Conservation (phyloP, 2,888 invertebrate species). For the Agrypnus murinus region DNA sequence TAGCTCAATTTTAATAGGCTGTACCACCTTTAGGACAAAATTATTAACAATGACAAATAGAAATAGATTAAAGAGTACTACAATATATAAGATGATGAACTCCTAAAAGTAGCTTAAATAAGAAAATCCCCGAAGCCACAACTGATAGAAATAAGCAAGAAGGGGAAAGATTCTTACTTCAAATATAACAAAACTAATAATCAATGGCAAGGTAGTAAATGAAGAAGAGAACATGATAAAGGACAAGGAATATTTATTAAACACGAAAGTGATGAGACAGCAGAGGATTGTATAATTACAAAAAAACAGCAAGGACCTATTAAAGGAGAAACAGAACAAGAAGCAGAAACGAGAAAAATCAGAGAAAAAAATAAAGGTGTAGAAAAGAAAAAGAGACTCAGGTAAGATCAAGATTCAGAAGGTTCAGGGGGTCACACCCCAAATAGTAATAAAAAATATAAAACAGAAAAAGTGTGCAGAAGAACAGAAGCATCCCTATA, state of each 20-base stretch:
- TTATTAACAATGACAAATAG: constrained; percentile 13
- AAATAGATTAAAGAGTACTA: constrained; percentile 10
- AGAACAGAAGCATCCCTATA: too few species aligned
- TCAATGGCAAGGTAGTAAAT: constrained; percentile 1
- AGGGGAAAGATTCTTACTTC: constrained; percentile 6
- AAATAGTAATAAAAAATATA: too few species aligned
- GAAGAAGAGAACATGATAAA: neutral
- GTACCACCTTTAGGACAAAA: neutral
- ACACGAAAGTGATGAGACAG: neutral
- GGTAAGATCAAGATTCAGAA: constrained; percentile 6
- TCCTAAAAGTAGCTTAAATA: constrained; percentile 2
- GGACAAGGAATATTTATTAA: neutral
- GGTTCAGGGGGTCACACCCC: neutral
- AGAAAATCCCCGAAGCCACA: constrained; percentile 5
- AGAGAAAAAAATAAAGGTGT: neutral
- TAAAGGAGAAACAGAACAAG: neutral
- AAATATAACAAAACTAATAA: constrained; percentile 4
- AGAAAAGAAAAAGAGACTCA: constrained; percentile 2
- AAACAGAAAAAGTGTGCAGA: too few species aligned
- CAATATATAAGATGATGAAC: constrained; percentile 4
- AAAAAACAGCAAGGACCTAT: neutral
- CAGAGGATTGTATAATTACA: neutral
- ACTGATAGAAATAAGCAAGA: constrained; percentile 1
- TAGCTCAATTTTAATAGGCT: constrained; percentile 4
- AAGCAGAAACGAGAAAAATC: neutral